phyloP scores from a whole-genome alignment of 2,797 vertebrate species.

The Antennarius maculatus region DNA sequence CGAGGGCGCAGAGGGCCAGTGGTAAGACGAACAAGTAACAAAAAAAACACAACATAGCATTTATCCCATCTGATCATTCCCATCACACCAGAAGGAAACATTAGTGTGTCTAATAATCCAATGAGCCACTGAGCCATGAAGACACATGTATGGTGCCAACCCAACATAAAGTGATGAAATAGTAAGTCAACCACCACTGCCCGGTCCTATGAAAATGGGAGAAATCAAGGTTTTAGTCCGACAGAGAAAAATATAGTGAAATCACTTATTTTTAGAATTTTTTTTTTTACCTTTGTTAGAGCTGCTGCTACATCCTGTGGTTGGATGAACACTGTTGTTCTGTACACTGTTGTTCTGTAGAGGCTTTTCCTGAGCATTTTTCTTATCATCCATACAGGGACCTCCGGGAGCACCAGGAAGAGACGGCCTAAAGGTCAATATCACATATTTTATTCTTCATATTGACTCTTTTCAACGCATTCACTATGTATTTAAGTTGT shows the following conservation, averaged over 20 bases:
- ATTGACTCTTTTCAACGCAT: not conserved
- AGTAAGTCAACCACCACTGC: not conserved
- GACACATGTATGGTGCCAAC: not conserved
- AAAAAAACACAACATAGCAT: not conserved
- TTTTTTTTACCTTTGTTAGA: not conserved
- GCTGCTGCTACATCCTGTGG: not conserved
- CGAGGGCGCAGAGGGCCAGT: slow-evolving; percentile 82
- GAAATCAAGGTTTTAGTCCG: not conserved
- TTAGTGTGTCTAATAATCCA: not conserved
- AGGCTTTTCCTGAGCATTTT: not conserved
- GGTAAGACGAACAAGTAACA: slow-evolving; percentile 63
- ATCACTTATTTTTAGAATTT: too few relatives aligned
- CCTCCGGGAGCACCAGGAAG: slow-evolving; percentile 79
- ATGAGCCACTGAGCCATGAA: not conserved
- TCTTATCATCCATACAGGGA: slow-evolving; percentile 69
- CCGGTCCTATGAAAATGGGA: not conserved
- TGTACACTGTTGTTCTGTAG: not conserved
- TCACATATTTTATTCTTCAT: slow-evolving; percentile 1
- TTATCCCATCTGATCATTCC: not conserved
- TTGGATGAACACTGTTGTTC: not conserved
- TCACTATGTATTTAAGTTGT: not conserved
- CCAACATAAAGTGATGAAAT: too few relatives aligned
- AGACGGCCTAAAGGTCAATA: slow-evolving; percentile 81
- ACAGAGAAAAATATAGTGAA: too few relatives aligned
- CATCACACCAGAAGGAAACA: not conserved